phyloP scores from a whole-genome alignment of 1,140 invertebrate genomes.

The Drosophila sechellia region DNA sequence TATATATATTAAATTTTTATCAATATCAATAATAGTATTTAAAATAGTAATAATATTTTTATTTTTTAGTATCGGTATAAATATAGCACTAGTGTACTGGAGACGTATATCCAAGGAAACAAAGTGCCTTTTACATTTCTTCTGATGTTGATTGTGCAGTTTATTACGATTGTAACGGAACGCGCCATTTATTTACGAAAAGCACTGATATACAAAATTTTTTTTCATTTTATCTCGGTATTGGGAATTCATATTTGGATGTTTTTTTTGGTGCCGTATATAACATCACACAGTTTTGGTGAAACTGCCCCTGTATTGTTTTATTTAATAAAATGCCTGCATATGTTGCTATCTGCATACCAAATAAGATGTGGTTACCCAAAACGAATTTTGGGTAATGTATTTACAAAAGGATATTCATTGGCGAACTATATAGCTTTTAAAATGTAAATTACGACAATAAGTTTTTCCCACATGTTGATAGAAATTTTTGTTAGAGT shows the following conservation, averaged over 20 bases:
- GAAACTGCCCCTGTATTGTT: conserved; percentile 95
- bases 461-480: background rate
- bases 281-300: conserved; percentile 96
- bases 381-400: conserved; percentile 96
- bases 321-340: conserved; percentile 98
- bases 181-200: conserved; percentile 97
- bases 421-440: conserved; percentile 96
- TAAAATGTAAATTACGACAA: conserved; percentile 89
- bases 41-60: too few relatives aligned
- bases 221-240: conserved; percentile 95
- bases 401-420: conserved; percentile 96
- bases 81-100: conserved; percentile 89
- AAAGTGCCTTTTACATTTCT: conserved; percentile 97
- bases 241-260: conserved; percentile 98
- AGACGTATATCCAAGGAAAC: conserved; percentile 94
- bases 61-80: conserved; percentile 89
- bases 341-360: conserved; percentile 96
- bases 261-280: conserved; percentile 96
- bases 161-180: conserved; percentile 96
- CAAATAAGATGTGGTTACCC: conserved; percentile 98
- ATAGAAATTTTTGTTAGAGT: background rate
- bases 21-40: too few relatives aligned
- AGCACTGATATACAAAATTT: conserved; percentile 95
- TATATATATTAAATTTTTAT: too few relatives aligned
- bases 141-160: conserved; percentile 96